phyloP scores from a whole-genome alignment of 1,140 invertebrate species.

The Ectropis grisescens region DNA sequence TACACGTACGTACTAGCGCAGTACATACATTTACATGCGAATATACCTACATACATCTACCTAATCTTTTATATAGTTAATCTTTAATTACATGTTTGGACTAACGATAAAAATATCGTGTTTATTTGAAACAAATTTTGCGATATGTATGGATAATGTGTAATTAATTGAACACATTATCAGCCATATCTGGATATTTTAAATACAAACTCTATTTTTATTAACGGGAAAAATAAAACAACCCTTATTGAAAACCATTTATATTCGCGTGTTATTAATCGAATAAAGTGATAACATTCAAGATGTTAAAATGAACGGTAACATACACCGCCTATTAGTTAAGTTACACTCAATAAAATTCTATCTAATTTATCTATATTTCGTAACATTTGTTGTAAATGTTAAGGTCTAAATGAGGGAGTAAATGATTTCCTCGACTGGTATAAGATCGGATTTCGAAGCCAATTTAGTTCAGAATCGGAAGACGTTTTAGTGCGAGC shows the following conservation, averaged over 20 bases:
- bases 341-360: slow-evolving; percentile 23
- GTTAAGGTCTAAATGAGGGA: slow-evolving; percentile 10
- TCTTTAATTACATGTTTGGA: too few relatives aligned
- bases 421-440: too few relatives aligned
- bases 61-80: too few relatives aligned
- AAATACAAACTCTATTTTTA: too few relatives aligned
- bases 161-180: too few relatives aligned
- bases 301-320: slow-evolving; percentile 29
- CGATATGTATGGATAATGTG: too few relatives aligned
- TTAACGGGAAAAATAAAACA: slow-evolving; percentile 28
- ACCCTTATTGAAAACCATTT: slow-evolving; percentile 54
- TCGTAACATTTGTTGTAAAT: slow-evolving; percentile 21
- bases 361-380: slow-evolving; percentile 19
- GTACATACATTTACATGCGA: too few relatives aligned
- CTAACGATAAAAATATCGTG: too few relatives aligned
- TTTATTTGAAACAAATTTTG: too few relatives aligned
- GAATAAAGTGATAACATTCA: slow-evolving; percentile 56
- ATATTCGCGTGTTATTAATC: slow-evolving; percentile 50
- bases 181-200: too few relatives aligned
- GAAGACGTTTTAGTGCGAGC: slow-evolving; percentile 24
- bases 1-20: too few relatives aligned
- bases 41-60: too few relatives aligned
- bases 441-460: slow-evolving; percentile 2
- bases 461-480: slow-evolving; percentile 20
- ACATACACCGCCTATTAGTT: slow-evolving; percentile 16